These are phyloP conservation scores for Heliothis virescens DNA, from an alignment of 1,140 invertebrate species.

Conservation along the genomic window DNA sequence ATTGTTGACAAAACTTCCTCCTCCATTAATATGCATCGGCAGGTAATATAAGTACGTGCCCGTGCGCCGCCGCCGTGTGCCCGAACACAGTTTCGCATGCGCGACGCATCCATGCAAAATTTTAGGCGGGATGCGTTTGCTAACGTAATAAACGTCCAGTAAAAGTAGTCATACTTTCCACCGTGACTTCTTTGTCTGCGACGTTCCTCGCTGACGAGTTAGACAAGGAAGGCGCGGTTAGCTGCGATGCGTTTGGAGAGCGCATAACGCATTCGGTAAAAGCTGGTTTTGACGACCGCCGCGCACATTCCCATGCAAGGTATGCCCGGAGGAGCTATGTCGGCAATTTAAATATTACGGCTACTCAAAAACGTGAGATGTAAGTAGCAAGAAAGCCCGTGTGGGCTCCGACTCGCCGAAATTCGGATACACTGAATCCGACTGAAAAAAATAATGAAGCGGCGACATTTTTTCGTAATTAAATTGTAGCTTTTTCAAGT, in stretches of 20 bases:
- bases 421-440: constrained; percentile 76
- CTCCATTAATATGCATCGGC: constrained; percentile 83
- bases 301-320: constrained; percentile 83
- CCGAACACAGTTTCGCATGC: constrained; percentile 78
- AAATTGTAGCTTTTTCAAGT: constrained; percentile 74
- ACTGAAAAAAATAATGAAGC: constrained; percentile 76
- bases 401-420: constrained; percentile 76
- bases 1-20: constrained; percentile 86
- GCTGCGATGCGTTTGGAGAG: constrained; percentile 69
- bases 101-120: constrained; percentile 84
- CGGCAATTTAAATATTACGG: constrained; percentile 85
- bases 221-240: constrained; percentile 73
- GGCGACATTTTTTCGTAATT: constrained; percentile 81
- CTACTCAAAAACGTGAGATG: constrained; percentile 84
- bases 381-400: constrained; percentile 80
- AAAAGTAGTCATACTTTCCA: constrained; percentile 77
- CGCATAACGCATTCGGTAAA: constrained; percentile 78
- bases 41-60: constrained; percentile 81
- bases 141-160: constrained; percentile 77
- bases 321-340: constrained; percentile 82
- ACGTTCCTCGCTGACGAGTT: constrained; percentile 60
- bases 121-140: constrained; percentile 84
- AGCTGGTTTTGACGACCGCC: constrained; percentile 80
- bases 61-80: constrained; percentile 67
- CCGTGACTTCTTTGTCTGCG: constrained; percentile 70